phyloP scores from a whole-genome alignment of 2,797 vertebrate genomes.

The Sciurus carolinensis region DNA sequence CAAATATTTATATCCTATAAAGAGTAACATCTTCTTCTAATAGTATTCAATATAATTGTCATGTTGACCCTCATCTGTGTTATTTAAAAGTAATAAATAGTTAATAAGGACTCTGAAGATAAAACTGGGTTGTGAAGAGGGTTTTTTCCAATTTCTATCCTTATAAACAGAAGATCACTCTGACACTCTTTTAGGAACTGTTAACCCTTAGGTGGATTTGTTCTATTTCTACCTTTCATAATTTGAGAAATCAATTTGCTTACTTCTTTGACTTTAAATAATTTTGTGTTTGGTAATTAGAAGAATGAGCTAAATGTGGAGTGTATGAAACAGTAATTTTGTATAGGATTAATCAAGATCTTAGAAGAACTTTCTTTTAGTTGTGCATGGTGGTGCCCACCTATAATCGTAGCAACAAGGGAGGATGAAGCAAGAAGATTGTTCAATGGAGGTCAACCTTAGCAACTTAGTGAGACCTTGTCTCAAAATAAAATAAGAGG shows the following conservation, averaged over 20 bases:
- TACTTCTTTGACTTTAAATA: neutral
- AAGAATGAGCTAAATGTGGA: neutral
- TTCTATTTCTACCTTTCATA: constrained; percentile 33
- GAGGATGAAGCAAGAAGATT: too few species aligned
- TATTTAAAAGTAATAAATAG: constrained; percentile 18
- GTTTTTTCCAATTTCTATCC: neutral
- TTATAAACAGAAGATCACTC: neutral
- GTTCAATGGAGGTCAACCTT: too few species aligned
- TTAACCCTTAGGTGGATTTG: neutral
- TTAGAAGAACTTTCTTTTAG: neutral
- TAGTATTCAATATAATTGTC: neutral
- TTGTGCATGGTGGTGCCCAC: too few species aligned
- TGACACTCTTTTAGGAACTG: constrained; percentile 11
- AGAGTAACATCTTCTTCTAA: neutral
- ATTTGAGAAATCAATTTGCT: neutral
- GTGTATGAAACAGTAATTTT: neutral
- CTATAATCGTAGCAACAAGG: too few species aligned
- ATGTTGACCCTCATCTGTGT: neutral
- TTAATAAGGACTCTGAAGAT: neutral
- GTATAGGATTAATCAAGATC: neutral
- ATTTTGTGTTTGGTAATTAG: constrained; percentile 1
- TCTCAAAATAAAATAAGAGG: too few species aligned
- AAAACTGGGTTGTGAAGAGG: neutral
- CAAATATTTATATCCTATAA: neutral
- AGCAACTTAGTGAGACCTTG: too few species aligned